These are phyloP conservation scores for Callinectes sapidus DNA, from an alignment of 2,888 invertebrate genomes.

Conservation along the genomic window DNA sequence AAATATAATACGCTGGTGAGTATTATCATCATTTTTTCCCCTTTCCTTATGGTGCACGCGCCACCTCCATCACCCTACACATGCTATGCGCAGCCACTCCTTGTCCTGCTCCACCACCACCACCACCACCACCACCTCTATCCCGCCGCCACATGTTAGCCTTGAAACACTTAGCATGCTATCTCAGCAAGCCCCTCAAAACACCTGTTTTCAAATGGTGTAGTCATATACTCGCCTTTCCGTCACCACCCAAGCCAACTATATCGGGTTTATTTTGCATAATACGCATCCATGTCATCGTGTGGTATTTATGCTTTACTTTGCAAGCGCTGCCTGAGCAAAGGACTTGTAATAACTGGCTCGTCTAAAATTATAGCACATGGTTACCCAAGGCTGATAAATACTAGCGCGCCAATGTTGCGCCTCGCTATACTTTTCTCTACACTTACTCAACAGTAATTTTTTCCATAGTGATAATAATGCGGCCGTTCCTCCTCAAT, in stretches of 20 bases:
- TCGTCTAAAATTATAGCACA: slow-evolving; percentile 11
- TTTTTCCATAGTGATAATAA: background rate
- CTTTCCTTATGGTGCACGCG: slow-evolving; percentile 6
- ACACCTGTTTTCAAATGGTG: background rate
- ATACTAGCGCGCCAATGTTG: background rate
- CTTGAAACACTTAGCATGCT: slow-evolving; percentile 8
- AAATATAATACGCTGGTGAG: background rate
- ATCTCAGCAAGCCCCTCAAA: background rate
- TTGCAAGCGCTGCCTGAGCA: background rate
- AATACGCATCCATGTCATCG: slow-evolving; percentile 13
- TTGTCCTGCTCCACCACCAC: background rate
- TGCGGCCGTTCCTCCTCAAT: background rate
- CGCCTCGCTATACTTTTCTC: background rate
- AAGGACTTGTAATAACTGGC: background rate
- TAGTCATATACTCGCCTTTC: slow-evolving; percentile 1
- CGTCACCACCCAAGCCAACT: background rate
- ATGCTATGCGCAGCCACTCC: background rate
- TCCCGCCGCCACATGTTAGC: background rate
- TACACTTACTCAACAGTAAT: background rate
- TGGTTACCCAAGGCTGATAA: background rate
- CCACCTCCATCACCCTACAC: slow-evolving; percentile 3
- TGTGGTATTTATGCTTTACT: background rate
- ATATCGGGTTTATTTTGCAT: slow-evolving; percentile 20
- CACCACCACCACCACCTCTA: too few relatives aligned
- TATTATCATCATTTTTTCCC: background rate